phyloP scores from a whole-genome alignment of 2,888 invertebrate genomes.

The Heliconius hortense region DNA sequence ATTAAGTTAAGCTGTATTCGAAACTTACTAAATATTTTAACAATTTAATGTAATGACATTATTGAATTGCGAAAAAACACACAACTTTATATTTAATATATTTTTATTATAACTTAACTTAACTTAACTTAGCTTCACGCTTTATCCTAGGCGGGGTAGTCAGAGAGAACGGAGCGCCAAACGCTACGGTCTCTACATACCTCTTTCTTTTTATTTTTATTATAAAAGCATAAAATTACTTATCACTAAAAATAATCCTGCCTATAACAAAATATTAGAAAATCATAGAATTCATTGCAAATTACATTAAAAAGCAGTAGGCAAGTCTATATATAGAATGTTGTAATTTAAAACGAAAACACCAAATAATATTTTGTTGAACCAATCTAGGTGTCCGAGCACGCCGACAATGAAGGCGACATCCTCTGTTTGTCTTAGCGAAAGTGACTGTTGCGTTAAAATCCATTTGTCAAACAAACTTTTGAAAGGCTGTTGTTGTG shows the following conservation, averaged over 20 bases:
- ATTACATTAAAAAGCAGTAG: constrained; percentile 41
- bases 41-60: not conserved
- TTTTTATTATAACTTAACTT: no score
- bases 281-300: not conserved
- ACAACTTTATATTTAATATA: not conserved
- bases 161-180: no score
- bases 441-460: constrained; percentile 67
- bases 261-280: not conserved
- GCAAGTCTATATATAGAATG: not conserved
- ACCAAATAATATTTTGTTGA: constrained; percentile 53
- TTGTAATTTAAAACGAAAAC: constrained; percentile 52
- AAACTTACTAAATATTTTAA: not conserved
- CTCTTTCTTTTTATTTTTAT: no score
- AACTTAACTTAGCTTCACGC: no score
- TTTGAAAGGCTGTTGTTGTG: constrained; percentile 60
- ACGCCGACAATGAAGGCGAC: constrained; percentile 67
- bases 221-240: no score
- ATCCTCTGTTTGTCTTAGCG: constrained; percentile 75
- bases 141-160: no score
- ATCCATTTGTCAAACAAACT: constrained; percentile 67
- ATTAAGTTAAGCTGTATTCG: not conserved
- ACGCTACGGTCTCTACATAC: no score
- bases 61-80: not conserved
- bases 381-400: constrained; percentile 52
- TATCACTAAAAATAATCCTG: not conserved